Base-by-base conservation (phyloP, 2,797 vertebrate species). In the Petrocephalus sullivani region DNA sequence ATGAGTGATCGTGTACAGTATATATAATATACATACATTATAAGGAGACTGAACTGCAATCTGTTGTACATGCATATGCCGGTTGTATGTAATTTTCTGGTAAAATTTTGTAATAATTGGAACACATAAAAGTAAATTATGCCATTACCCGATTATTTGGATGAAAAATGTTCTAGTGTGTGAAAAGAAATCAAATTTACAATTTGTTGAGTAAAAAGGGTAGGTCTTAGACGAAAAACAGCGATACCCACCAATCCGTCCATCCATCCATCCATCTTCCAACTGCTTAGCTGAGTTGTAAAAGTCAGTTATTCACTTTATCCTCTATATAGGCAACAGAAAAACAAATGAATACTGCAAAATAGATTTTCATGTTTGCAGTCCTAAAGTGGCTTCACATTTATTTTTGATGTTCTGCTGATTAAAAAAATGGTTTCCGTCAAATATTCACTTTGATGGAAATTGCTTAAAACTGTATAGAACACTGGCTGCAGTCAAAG, bases 331-430 rank as follows among this genome's bases (percentile, higher is more conserved):
- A 84, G n/a, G 21, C 19, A 53, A 84, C 2, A 84, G 19, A 23
- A 54, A 84, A 84, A 53, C 46, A n/a, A 19, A 60, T 9, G 2
- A 86, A 60, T 86, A 61, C 3, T 19, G 14, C 56, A 33, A 14
- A 86, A 86, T 60, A 61, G 56, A 61, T 86, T 58, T 37, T 23
- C 21, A 64, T 86, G 84, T 58, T 85, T 58, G 14, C 51, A 54
- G 9, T 82, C 19, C n/a, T 82, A 82, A 19, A 56, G 49, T 33
- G 49, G 53, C 53, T 16, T 83, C 51, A 53, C 46, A 28, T 57
- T 58, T 86, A 41, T 86, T 37, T 60, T 61, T 86, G 57, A 58
- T 57, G n/a, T 86, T 60, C 37, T 16, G 28, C 54, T 41, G 33
- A 86, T 61, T 14, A 78, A 86, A 60, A 33, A 85, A 19, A 19